Percentiles rank a stretch among this genome's conserved stretches.
These are phyloP conservation scores for Bombus turneri DNA, from an alignment of 1,140 invertebrate genomes.

Conservation along the genomic window DNA sequence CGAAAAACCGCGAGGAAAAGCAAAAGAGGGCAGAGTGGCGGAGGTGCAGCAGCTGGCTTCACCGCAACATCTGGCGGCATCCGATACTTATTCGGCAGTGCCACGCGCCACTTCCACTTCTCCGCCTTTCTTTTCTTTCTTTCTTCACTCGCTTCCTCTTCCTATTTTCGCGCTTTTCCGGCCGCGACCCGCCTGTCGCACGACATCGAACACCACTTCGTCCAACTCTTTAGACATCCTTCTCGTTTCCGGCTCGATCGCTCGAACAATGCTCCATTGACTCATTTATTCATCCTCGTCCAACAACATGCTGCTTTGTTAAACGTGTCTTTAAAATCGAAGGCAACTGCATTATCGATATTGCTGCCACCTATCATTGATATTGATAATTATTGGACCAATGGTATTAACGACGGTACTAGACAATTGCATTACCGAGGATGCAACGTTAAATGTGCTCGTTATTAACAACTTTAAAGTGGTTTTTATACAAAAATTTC, in stretches of 20 bases:
- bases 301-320: no score
- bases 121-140: slow-evolving; percentile 30
- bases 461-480: not conserved
- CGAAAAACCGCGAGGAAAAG: slow-evolving; percentile 69
- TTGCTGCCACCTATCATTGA: not conserved
- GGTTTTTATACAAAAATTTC: not conserved
- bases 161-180: slow-evolving; percentile 50
- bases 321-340: not conserved
- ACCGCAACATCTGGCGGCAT: slow-evolving; percentile 71
- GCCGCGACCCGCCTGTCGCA: slow-evolving; percentile 5
- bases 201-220: not conserved
- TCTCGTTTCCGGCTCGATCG: slow-evolving; percentile 16
- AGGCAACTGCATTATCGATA: not conserved
- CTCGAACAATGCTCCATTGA: not conserved
- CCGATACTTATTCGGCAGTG: slow-evolving; percentile 69
- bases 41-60: slow-evolving; percentile 66
- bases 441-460: no score
- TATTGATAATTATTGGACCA: not conserved
- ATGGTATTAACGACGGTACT: no score
- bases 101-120: slow-evolving; percentile 69
- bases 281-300: not conserved
- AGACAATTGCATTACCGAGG: not conserved
- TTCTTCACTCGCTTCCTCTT: slow-evolving; percentile 14
- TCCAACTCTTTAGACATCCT: not conserved
- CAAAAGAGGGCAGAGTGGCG: slow-evolving; percentile 64